Evolutionary conservation across 1,140 invertebrate species (phyloP).

Genomic region (Eciton burchellii): DNA sequence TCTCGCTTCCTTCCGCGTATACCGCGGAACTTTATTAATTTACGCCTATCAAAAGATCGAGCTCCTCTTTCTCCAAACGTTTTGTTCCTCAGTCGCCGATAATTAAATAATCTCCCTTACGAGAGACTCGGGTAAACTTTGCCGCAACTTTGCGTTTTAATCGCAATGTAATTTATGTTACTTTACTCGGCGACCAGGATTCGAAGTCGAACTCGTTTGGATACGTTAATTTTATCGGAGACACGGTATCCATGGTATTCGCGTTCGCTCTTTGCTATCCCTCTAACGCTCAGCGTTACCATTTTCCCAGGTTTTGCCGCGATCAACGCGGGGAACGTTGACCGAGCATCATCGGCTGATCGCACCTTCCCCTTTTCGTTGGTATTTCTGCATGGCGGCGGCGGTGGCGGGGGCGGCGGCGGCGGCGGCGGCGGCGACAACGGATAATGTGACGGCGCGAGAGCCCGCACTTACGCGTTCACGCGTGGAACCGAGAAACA

Average conservation of each 20-base stretch:
- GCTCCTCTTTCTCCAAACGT: neutral
- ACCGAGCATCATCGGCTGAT: slow-evolving; percentile 46
- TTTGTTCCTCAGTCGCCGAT: neutral
- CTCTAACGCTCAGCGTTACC: neutral
- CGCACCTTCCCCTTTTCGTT: slow-evolving; percentile 63
- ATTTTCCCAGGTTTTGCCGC: slow-evolving; percentile 3
- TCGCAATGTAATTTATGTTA: slow-evolving; percentile 8
- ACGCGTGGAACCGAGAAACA: slow-evolving; percentile 69
- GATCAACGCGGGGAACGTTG: slow-evolving; percentile 65
- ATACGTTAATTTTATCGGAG: slow-evolving; percentile 37
- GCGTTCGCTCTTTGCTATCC: neutral
- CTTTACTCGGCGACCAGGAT: slow-evolving; percentile 10
- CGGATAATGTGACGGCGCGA: slow-evolving; percentile 55
- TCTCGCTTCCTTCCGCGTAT: neutral
- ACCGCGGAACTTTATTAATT: slow-evolving; percentile 1
- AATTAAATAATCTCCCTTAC: neutral
- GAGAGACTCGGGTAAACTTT: neutral
- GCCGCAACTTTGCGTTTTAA: neutral
- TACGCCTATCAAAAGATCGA: neutral
- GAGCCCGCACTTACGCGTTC: slow-evolving; percentile 64
- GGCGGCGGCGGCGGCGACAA: slow-evolving; percentile 31
- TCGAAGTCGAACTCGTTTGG: neutral
- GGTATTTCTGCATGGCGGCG: slow-evolving; percentile 40
- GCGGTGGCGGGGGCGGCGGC: neutral
- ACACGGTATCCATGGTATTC: neutral